A percentile compares a stretch with the other conserved stretches of the same genome.
Conservation (phyloP, 2,888 invertebrate species). For the Mimas tiliae region DNA sequence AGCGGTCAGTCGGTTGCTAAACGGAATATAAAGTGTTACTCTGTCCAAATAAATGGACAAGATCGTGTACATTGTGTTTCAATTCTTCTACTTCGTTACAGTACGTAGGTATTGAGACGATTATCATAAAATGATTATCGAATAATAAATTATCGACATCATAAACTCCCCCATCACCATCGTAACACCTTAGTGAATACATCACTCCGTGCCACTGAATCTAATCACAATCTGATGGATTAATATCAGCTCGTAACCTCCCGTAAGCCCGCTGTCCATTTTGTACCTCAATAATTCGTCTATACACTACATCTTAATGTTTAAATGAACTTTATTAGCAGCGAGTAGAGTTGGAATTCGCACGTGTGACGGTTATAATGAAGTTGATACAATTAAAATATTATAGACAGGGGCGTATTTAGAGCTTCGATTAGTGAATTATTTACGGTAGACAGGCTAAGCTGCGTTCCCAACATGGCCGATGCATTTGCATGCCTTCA, state of each 20-base stretch:
- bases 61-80: too few relatives aligned
- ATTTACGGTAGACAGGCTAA: neutral
- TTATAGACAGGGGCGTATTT: constrained; percentile 41
- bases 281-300: constrained; percentile 44
- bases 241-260: constrained; percentile 74
- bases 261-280: constrained; percentile 68
- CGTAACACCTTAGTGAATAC: constrained; percentile 75
- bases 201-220: constrained; percentile 82
- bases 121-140: neutral
- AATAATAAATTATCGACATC: constrained; percentile 8
- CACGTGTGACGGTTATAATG: constrained; percentile 10
- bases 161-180: constrained; percentile 35
- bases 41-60: too few relatives aligned
- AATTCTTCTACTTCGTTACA: too few relatives aligned
- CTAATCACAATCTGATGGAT: constrained; percentile 82
- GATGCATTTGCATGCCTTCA: neutral
- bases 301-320: constrained; percentile 40
- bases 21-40: too few relatives aligned
- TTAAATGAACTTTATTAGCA: constrained; percentile 37
- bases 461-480: neutral
- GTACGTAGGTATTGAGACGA: neutral
- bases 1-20: too few relatives aligned
- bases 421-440: constrained; percentile 34
- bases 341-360: constrained; percentile 40
- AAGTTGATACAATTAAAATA: constrained; percentile 34